Conservation (phyloP, 2,888 invertebrate genomes). For the Vanessa cardui region DNA sequence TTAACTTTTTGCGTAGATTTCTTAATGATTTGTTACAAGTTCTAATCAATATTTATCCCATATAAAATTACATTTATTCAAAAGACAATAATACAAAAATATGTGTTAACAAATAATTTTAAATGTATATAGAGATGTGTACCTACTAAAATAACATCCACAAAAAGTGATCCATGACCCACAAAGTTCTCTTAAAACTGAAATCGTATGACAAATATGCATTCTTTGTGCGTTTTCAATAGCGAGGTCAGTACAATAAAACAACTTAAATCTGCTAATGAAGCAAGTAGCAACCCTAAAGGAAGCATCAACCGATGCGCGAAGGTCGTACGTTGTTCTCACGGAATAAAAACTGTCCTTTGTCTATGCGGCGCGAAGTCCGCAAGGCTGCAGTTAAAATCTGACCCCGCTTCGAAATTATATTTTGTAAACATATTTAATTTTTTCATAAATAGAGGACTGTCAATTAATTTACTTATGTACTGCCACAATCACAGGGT, state of each 20-base stretch:
- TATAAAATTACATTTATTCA: too few species aligned
- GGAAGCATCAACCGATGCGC: constrained; percentile 48
- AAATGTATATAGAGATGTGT: too few species aligned
- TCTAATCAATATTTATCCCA: too few species aligned
- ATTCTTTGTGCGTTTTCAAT: constrained; percentile 13
- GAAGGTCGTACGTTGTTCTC: constrained; percentile 59
- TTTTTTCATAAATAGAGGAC: not conserved
- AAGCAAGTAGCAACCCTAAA: constrained; percentile 37
- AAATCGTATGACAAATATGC: constrained; percentile 2
- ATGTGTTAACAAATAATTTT: too few species aligned
- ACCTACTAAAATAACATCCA: too few species aligned
- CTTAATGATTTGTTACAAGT: too few species aligned
- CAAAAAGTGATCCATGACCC: not conserved
- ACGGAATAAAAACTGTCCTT: constrained; percentile 62
- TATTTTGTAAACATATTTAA: constrained; percentile 22
- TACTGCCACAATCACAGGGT: too few species aligned
- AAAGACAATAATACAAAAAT: too few species aligned
- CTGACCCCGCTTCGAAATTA: constrained; percentile 43
- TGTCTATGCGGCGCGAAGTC: constrained; percentile 48
- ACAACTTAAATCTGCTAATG: constrained; percentile 7
- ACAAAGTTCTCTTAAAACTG: not conserved
- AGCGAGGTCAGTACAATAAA: constrained; percentile 11
- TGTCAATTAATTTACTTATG: too few species aligned
- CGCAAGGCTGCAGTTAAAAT: constrained; percentile 47
- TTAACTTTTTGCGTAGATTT: too few species aligned